Base-by-base conservation (phyloP, 2,888 invertebrate genomes). In the Lasioglossum leucozonium region DNA sequence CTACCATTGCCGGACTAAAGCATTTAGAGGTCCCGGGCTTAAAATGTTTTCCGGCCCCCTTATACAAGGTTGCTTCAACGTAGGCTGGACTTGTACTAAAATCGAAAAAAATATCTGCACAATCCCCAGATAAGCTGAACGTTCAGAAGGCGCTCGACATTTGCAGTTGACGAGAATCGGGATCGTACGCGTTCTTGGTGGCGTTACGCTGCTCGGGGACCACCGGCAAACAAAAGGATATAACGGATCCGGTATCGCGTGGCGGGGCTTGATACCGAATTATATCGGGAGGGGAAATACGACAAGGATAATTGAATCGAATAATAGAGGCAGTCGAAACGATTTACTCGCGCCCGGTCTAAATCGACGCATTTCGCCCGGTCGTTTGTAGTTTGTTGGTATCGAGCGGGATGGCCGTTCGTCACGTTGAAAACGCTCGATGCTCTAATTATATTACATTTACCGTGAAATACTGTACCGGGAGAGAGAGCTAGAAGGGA, bases 381-480 rank as follows among this genome's bases (percentile, higher is more conserved):
- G 13, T 8, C 51, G 44, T 55, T 44, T 42, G 44, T 65, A 51
- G 30, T 26, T n/a, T 51, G 30, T 16, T 11, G 62, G 62, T 65
- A 65, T 65, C 62, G 62, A 65, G 18, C 34, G 13, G n/a, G 73
- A 30, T 10, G 69, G 26, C 55, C 69, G 71, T 71, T 40, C 79
- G 71, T 74, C 79, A 40, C 34, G 34, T 26, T 47, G 75, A 44
- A 77, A 75, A 72, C 30, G 16, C 42, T 34, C 37, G 22, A 18
- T 30, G 40, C 30, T 30, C 37, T 67, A 79, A 86, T 77, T 69
- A 80, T 69, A 77, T 86, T 79, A 82, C 78, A 82, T 37, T 78
- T n/a, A 40, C 44, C 55, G 83, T 62, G 83, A 83, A 83, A 83
- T 83, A 83, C 77, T 71, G 67, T 10, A 51, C 26, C 22, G 51